A percentile compares a stretch with the other conserved stretches of the same genome.
These are phyloP conservation scores for Brachionus koreanus DNA, from an alignment of 1,140 invertebrate genomes.

Conservation along the genomic window DNA sequence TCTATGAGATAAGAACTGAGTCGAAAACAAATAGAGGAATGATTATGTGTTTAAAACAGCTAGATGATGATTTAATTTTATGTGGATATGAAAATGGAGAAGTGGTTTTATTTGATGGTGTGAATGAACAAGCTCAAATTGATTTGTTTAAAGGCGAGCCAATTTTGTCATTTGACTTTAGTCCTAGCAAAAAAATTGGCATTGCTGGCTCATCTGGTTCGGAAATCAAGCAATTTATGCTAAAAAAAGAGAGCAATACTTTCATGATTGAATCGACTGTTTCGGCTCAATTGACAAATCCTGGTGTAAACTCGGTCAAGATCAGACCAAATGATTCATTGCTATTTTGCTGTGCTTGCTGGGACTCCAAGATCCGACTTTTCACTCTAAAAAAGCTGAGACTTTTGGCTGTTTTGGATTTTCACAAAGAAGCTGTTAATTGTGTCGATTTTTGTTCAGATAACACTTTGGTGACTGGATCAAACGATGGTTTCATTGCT, in stretches of 20 bases:
- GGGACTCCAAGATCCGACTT: constrained; percentile 23
- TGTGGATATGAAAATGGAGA: constrained; percentile 29
- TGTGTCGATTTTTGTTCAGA: neutral
- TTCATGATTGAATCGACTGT: neutral
- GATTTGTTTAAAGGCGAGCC: constrained; percentile 34
- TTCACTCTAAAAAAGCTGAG: neutral
- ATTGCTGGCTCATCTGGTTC: constrained; percentile 6
- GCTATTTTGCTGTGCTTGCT: neutral
- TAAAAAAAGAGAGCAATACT: neutral
- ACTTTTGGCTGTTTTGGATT: constrained; percentile 22
- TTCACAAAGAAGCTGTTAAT: constrained; percentile 34
- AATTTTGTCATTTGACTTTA: constrained; percentile 14
- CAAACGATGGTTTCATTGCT: constrained; percentile 11
- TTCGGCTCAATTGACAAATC: neutral
- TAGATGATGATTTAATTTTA: neutral
- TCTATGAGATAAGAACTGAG: neutral
- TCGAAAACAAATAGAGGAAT: constrained; percentile 5
- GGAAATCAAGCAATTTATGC: neutral
- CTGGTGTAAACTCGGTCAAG: constrained; percentile 13
- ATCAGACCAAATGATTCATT: constrained; percentile 1
- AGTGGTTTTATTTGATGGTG: neutral
- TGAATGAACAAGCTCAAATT: neutral
- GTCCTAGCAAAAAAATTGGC: neutral
- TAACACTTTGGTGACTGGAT: neutral
- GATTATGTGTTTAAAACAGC: neutral